These are phyloP conservation scores for Seriola aureovittata DNA, from an alignment of 2,113 vertebrate genomes.

Conservation along the genomic window DNA sequence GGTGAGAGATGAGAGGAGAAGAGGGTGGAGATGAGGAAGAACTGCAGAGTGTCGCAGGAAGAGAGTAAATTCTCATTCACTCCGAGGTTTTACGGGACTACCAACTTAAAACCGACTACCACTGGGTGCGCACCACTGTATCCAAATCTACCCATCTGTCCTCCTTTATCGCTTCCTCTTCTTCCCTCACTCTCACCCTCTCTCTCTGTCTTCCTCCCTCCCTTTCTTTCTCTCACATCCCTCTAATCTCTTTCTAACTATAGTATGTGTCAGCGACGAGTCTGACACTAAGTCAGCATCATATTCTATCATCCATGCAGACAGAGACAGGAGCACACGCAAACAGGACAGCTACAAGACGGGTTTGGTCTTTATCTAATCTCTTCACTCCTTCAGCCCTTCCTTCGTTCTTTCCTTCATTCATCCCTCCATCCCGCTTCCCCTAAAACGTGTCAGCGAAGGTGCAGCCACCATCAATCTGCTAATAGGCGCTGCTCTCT, in stretches of 20 bases:
- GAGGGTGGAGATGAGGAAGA: constrained; percentile 16
- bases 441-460: constrained; percentile 47
- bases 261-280: constrained; percentile 62
- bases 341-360: constrained; percentile 75
- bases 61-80: constrained; percentile 31
- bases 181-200: not conserved
- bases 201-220: not conserved
- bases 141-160: constrained; percentile 52
- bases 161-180: constrained; percentile 34
- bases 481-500: constrained; percentile 44
- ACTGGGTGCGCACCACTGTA: constrained; percentile 10
- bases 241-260: constrained; percentile 65
- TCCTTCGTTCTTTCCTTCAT: constrained; percentile 18
- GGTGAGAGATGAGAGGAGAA: constrained; percentile 2
- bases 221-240: constrained; percentile 39
- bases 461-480: constrained; percentile 54
- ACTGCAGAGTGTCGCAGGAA: not conserved
- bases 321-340: constrained; percentile 57
- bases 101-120: constrained; percentile 36
- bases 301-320: constrained; percentile 73
- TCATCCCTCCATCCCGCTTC: constrained; percentile 45
- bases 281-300: constrained; percentile 75
- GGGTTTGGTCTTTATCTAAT: constrained; percentile 62
- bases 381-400: constrained; percentile 46
- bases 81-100: constrained; percentile 20